Evolutionary conservation across 1,140 invertebrate genomes (phyloP), one percentile per base, ranked within the genome.

Genomic region (Harpegnathos saltator): DNA sequence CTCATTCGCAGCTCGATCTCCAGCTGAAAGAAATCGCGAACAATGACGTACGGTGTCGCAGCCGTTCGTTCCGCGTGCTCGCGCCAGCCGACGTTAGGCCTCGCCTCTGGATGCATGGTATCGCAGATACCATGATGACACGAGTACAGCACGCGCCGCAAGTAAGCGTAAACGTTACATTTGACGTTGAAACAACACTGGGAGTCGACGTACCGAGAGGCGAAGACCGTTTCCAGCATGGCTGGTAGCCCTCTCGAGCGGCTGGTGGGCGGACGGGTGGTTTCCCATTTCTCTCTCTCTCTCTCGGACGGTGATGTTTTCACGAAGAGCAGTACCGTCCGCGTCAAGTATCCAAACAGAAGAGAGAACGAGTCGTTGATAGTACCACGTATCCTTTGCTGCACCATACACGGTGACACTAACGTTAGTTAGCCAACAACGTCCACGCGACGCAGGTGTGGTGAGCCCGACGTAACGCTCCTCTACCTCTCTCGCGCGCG

Each of bases 211-310:
- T 94, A 94, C 94, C 93, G 94, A 94, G 78, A 94, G 87, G 81
- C 94, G 93, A 89, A 94, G 89, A 85, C 90, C 93, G 89, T 94
- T 94, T 87, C 91, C 91, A 88, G 89, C 84, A 87, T 93, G 91
- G 86, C 89, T 92, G 86, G 91, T 90, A 81, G 94, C 95, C 91
- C 95, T 95, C 86, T 96, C 96, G 86, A 96, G 94, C 71, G 96
- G 96, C 89, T 96, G 96, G 92, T 96, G 96, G 87, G 96, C 95
- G 63, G 96, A 96, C 83, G 96, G 95, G 93, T 96, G 96, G 92
- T 96, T 96, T 85, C 96, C 96, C 96, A 96, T 96, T 89, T 92
- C 81, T 89, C 77, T 44, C 29, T 33, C 29, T 92, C 81, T 89
- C 77, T 9, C 38, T 88, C 54, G 17, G 26, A 24, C 24, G 71